These are phyloP conservation scores for Origma solitaria DNA, from an alignment of 2,113 vertebrate species.

Conservation along the genomic window DNA sequence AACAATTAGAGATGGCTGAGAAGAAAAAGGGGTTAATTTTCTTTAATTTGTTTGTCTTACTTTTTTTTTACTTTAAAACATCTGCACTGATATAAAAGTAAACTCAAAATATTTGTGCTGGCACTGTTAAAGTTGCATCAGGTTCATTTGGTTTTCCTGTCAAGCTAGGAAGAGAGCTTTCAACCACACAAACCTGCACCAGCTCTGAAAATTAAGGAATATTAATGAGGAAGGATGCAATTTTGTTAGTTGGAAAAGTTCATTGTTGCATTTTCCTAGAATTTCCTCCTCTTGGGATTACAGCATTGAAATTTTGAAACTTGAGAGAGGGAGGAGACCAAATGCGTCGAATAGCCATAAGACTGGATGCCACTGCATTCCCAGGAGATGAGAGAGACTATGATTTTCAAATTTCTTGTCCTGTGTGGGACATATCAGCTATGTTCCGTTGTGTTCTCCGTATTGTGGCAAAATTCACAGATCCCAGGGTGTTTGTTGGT, in stretches of 20 bases:
- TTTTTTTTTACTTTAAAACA: not conserved
- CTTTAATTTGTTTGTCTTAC: not conserved
- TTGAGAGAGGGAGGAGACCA: not conserved
- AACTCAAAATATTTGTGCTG: not conserved
- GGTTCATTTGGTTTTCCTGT: not conserved
- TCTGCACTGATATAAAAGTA: not conserved
- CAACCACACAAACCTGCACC: not conserved
- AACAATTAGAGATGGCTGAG: not conserved
- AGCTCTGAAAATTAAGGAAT: not conserved
- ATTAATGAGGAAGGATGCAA: not conserved
- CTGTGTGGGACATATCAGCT: not conserved
- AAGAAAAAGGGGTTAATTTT: not conserved
- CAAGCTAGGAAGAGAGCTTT: not conserved
- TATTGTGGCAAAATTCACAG: not conserved
- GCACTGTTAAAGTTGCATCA: not conserved
- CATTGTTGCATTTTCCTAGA: not conserved
- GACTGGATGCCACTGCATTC: not conserved
- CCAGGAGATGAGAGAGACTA: not conserved
- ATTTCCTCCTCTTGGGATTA: not conserved
- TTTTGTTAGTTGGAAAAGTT: not conserved
- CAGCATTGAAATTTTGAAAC: not conserved
- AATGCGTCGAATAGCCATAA: not conserved
- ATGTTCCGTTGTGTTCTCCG: not conserved
- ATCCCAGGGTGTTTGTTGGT: not conserved
- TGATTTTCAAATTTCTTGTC: not conserved